These are phyloP conservation scores for Oreortyx pictus DNA, from an alignment of 2,797 vertebrate genomes.

Conservation along the genomic window DNA sequence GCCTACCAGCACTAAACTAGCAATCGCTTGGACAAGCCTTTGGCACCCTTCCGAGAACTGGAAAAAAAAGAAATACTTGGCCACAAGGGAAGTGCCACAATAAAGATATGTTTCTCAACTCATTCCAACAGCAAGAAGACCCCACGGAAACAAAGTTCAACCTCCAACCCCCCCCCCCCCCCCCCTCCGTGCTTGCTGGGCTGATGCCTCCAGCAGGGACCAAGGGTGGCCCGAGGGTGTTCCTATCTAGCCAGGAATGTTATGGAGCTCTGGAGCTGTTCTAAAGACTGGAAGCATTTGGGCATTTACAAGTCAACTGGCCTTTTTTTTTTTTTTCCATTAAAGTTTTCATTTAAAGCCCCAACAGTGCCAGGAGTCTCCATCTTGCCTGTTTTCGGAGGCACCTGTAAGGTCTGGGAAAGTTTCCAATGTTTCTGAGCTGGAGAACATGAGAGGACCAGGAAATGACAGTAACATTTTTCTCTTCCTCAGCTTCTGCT, in stretches of 20 bases:
- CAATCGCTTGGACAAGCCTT: slow-evolving; percentile 66
- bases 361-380: slow-evolving; percentile 72
- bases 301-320: slow-evolving; percentile 67
- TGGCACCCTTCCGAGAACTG: slow-evolving; percentile 67
- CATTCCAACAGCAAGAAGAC: slow-evolving; percentile 55
- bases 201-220: neutral
- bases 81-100: slow-evolving; percentile 45
- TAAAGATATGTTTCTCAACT: slow-evolving; percentile 45
- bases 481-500: slow-evolving; percentile 75
- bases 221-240: slow-evolving; percentile 48
- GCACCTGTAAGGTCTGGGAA: slow-evolving; percentile 69
- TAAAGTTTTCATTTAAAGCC: slow-evolving; percentile 63
- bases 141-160: neutral
- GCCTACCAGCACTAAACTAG: slow-evolving; percentile 68
- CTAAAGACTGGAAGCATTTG: slow-evolving; percentile 64
- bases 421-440: slow-evolving; percentile 67
- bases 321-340: slow-evolving; percentile 1
- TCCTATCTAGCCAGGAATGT: slow-evolving; percentile 65
- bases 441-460: slow-evolving; percentile 70
- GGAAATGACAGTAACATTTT: slow-evolving; percentile 61
- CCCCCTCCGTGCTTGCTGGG: neutral
- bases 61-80: slow-evolving; percentile 20
- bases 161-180: neutral
- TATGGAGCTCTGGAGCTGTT: slow-evolving; percentile 68
- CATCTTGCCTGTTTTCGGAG: slow-evolving; percentile 57